Evolutionary conservation across 2,888 invertebrate genomes (phyloP).

Genomic region (Tholera decimalis): DNA sequence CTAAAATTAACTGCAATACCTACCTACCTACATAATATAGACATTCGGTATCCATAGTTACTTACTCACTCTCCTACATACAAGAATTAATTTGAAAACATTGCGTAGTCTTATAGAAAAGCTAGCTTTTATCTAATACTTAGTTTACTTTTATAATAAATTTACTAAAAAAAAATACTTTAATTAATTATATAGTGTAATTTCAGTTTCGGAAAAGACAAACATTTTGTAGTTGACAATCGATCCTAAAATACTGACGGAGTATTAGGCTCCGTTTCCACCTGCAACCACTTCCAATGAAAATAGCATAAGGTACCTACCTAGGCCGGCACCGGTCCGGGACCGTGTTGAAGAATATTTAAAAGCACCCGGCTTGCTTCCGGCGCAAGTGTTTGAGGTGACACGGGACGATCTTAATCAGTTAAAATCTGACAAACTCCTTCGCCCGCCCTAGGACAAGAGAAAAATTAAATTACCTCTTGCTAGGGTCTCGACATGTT

Average conservation of each 20-base stretch:
- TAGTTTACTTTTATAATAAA: background rate
- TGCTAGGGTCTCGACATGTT: too few relatives aligned
- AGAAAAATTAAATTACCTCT: too few relatives aligned
- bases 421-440: too few relatives aligned
- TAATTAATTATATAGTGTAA: background rate
- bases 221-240: background rate
- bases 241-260: background rate
- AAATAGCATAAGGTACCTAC: too few relatives aligned
- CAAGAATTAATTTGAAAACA: background rate
- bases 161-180: too few relatives aligned
- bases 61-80: background rate
- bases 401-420: too few relatives aligned
- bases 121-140: background rate
- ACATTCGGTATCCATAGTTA: background rate
- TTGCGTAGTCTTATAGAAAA: background rate
- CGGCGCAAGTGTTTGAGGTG: too few relatives aligned
- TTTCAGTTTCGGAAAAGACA: background rate
- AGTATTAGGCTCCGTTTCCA: background rate
- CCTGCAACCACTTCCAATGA: too few relatives aligned
- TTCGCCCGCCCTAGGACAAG: too few relatives aligned
- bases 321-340: too few relatives aligned
- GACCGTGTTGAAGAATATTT: too few relatives aligned
- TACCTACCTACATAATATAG: background rate
- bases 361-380: too few relatives aligned
- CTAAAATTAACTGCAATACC: background rate